Base-by-base conservation (phyloP, 2,888 invertebrate species). In the Uropetala carovei region DNA sequence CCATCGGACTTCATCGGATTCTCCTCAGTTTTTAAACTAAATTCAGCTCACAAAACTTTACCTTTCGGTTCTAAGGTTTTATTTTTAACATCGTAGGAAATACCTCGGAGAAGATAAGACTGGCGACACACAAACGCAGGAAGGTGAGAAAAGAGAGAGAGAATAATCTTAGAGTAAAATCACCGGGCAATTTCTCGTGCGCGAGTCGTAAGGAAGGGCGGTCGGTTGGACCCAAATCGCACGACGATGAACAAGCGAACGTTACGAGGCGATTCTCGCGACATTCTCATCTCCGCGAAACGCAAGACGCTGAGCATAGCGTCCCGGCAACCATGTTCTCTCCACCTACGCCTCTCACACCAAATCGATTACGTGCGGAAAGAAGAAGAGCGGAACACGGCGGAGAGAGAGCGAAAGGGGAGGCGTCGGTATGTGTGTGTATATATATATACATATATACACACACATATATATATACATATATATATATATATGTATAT, bases 321-420 rank as follows among this genome's bases (percentile, higher is more conserved):
- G 75, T 0, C 64, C 64, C 14, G 64, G 14, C 16, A 64, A 18
- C 64, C 64, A n/a, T 43, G 16, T 68, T 22, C 68, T 22, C 68
- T 22, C 75, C 75, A 11, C 75, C 75, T 27, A 75, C 75, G 75
- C 75, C n/a, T 11, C n/a, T 11, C 22, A 22, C 22, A 68, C 68
- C 75, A 27, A 75, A 75, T 75, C 75, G 75, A 75, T 75, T 13
- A 22, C 68, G 68, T 64, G 64, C 64, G 8, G n/a, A 68, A 68
- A 68, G 43, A 43, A 43, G 43, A 43, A 43, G 68, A 75, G 75
- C 27, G 27, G 27, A 75, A 27, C 75, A 75, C 68, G 68, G 9
- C n/a, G 68, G 43, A 43, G 43, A 43, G 43, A 43, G 43, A 43
- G 43, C 1, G 43, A 43, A 5, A 43, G 43, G n/a, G n/a, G n/a